phyloP scores from a whole-genome alignment of 2,888 invertebrate species.

The Phorcus lineatus region DNA sequence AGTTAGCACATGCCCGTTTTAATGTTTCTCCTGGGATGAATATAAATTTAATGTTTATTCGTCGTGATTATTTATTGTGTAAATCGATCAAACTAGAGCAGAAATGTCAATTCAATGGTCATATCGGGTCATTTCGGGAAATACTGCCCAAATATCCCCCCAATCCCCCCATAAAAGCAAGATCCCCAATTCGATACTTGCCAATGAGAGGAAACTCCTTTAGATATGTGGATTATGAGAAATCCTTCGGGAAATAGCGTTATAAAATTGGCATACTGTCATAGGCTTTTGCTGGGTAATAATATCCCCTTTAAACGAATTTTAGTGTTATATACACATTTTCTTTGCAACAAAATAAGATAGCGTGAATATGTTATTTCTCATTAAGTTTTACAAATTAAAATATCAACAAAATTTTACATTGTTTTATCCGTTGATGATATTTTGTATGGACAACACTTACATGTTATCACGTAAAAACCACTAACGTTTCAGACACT shows the following conservation, averaged over 20 bases:
- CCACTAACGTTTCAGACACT: too few relatives aligned
- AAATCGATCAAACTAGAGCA: not conserved
- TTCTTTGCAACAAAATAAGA: too few relatives aligned
- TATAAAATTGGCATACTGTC: not conserved
- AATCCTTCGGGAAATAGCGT: not conserved
- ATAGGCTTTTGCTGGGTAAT: not conserved
- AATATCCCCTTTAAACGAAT: too few relatives aligned
- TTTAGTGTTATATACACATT: too few relatives aligned
- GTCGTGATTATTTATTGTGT: not conserved
- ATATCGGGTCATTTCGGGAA: not conserved
- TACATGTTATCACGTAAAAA: too few relatives aligned
- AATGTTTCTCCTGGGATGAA: not conserved
- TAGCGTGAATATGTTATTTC: too few relatives aligned
- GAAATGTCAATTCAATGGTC: not conserved
- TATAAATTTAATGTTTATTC: slow-evolving; percentile 2
- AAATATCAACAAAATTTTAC: too few relatives aligned
- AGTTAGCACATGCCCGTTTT: not conserved
- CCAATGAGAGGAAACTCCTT: not conserved
- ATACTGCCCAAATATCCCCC: slow-evolving; percentile 6
- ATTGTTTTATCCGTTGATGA: too few relatives aligned
- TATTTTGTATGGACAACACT: too few relatives aligned
- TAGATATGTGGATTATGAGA: not conserved
- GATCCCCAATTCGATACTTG: not conserved
- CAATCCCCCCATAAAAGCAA: slow-evolving; percentile 14
- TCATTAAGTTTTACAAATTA: too few relatives aligned